phyloP scores from a whole-genome alignment of 1,140 invertebrate species.

The Neodiprion fabricii region DNA sequence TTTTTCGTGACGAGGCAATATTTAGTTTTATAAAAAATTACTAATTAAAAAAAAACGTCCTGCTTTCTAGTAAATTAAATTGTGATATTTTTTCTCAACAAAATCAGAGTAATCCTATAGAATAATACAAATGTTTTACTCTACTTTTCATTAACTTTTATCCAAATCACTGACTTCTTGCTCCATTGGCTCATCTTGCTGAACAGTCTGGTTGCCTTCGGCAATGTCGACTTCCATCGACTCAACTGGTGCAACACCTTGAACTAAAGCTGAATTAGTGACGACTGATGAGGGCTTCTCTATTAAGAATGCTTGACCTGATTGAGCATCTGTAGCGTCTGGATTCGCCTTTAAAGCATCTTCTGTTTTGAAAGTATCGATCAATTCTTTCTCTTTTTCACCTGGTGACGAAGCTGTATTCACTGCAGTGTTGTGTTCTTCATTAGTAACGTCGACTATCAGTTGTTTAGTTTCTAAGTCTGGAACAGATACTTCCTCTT shows the following conservation, averaged over 20 bases:
- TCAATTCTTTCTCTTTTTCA: not conserved
- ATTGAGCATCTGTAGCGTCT: not conserved
- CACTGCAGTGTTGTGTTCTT: not conserved
- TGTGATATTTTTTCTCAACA: constrained; percentile 12
- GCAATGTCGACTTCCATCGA: constrained; percentile 57
- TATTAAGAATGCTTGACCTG: not conserved
- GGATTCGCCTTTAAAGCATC: not conserved
- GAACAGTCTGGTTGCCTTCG: constrained; percentile 36
- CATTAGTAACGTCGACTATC: not conserved
- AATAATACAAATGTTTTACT: constrained; percentile 19
- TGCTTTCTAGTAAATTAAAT: not conserved
- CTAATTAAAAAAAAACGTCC: no score
- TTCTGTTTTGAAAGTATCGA: not conserved
- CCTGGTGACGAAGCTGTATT: not conserved
- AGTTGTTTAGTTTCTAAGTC: constrained; percentile 28
- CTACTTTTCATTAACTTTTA: constrained; percentile 52
- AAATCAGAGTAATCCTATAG: constrained; percentile 30
- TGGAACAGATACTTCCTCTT: constrained; percentile 36
- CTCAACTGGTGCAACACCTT: constrained; percentile 29
- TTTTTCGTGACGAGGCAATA: no score
- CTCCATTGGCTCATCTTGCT: constrained; percentile 55
- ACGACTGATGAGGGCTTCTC: not conserved
- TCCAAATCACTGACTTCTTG: constrained; percentile 47
- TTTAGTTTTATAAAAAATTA: no score
- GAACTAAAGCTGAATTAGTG: not conserved